A percentile compares a stretch with the other conserved stretches of the same genome.
Conservation (phyloP, 2,888 invertebrate genomes). For the Sympetrum striolatum region DNA sequence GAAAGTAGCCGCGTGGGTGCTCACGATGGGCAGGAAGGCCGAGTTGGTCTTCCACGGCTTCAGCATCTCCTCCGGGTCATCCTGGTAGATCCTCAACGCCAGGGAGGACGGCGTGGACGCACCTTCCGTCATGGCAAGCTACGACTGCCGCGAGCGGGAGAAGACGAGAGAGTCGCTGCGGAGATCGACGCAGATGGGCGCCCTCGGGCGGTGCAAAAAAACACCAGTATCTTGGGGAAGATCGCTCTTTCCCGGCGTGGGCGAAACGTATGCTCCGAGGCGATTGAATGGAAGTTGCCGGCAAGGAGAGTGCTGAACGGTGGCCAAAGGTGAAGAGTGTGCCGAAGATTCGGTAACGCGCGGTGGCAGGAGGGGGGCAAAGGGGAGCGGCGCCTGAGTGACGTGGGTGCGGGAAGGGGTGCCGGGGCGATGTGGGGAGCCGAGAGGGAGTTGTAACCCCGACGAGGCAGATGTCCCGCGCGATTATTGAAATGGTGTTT, state of each 20-base stretch:
- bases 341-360: not conserved
- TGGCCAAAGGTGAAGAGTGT: not conserved
- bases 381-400: not conserved
- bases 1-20: conserved; percentile 55
- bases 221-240: not conserved
- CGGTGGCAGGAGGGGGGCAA: not conserved
- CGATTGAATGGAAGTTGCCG: not conserved
- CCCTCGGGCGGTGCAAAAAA: not conserved
- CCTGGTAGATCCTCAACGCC: conserved; percentile 47
- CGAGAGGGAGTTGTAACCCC: not conserved
- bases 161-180: not conserved
- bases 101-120: not conserved
- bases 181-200: not conserved
- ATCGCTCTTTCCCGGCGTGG: not conserved
- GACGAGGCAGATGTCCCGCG: not conserved
- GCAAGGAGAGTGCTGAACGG: not conserved
- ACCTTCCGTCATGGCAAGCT: not conserved
- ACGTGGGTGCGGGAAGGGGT: not conserved
- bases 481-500: not conserved
- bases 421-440: not conserved
- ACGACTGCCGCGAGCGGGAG: not conserved
- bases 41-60: conserved; percentile 53
- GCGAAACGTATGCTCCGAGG: not conserved
- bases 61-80: conserved; percentile 55
- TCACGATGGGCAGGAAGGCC: conserved; percentile 54